Conservation (phyloP, 2,888 invertebrate genomes). For the Coecobrya sp. region DNA sequence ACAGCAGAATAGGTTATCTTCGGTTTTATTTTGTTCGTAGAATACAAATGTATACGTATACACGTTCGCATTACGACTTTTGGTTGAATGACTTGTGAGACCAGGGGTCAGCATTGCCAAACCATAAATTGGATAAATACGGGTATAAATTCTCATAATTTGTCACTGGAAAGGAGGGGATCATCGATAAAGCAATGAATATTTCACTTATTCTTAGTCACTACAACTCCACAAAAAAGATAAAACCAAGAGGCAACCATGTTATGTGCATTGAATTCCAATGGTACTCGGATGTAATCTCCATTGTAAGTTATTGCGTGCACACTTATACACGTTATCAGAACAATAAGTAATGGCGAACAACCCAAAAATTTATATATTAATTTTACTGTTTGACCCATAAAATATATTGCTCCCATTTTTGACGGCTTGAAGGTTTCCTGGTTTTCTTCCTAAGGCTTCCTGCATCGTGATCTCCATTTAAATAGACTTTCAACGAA, state of each 20-base stretch:
- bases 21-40: conserved; percentile 13
- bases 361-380: no score
- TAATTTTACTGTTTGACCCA: no score
- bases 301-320: not conserved
- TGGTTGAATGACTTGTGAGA: conserved; percentile 69
- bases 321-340: no score
- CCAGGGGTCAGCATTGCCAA: conserved; percentile 77
- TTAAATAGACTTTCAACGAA: no score
- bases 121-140: conserved; percentile 84
- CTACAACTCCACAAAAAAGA: conserved; percentile 42
- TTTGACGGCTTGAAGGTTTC: no score
- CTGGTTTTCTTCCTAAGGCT: no score
- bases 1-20: conserved; percentile 59
- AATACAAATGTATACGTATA: conserved; percentile 25
- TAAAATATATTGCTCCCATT: no score
- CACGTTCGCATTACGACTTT: conserved; percentile 40
- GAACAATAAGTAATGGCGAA: no score
- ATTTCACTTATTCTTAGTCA: conserved; percentile 79
- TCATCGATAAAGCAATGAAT: conserved; percentile 84
- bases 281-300: not conserved
- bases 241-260: conserved; percentile 63
- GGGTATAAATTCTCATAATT: conserved; percentile 86
- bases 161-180: conserved; percentile 84
- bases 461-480: no score
- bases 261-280: conserved; percentile 57